Evolutionary conservation across 2,113 vertebrate genomes (phyloP).

Genomic region (Mobula hypostoma): DNA sequence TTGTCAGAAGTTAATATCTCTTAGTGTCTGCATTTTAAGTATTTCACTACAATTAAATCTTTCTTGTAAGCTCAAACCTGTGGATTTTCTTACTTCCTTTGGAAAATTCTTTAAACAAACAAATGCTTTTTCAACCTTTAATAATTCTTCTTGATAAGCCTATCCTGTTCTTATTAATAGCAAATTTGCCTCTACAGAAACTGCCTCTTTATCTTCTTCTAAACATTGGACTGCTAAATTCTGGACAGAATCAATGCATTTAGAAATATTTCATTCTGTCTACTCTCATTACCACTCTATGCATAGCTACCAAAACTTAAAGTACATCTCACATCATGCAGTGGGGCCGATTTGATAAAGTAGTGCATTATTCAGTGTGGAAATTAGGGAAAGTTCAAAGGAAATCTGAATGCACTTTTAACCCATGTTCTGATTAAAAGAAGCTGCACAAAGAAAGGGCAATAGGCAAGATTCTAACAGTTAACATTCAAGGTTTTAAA

Average conservation of each 20-base stretch:
- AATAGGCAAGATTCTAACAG: neutral
- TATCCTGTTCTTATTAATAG: neutral
- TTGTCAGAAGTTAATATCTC: neutral
- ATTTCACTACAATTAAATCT: neutral
- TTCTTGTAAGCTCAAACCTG: neutral
- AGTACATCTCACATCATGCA: neutral
- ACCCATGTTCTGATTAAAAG: neutral
- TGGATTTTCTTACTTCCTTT: neutral
- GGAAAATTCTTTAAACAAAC: neutral
- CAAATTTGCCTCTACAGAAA: neutral
- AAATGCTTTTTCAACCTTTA: neutral
- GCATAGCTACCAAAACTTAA: neutral
- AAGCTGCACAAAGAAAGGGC: neutral
- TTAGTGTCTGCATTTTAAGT: neutral
- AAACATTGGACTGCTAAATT: neutral
- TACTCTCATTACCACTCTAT: neutral
- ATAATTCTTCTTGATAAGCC: neutral
- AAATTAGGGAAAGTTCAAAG: neutral
- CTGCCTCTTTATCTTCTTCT: neutral
- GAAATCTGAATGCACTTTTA: neutral
- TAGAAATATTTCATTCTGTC: neutral
- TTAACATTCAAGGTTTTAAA: constrained; percentile 1
- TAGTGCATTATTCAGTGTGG: neutral
- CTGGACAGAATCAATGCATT: neutral
- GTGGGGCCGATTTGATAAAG: neutral